These are phyloP conservation scores for Diadegma fenestrale DNA, from an alignment of 2,888 invertebrate genomes.

Conservation along the genomic window DNA sequence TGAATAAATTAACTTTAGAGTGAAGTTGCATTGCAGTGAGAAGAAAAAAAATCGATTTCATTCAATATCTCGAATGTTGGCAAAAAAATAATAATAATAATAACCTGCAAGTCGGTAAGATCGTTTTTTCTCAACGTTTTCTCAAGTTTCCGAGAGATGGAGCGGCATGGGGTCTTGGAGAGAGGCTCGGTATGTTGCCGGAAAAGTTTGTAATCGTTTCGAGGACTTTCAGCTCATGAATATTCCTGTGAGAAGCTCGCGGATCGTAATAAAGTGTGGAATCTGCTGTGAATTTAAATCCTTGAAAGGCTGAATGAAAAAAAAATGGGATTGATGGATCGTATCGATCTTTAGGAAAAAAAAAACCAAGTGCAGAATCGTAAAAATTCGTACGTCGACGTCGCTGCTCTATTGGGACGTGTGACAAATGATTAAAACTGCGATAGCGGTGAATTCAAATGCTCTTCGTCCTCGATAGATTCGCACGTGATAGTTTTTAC, in stretches of 20 bases:
- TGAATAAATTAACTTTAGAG: constrained; percentile 8
- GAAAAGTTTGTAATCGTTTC: constrained; percentile 1
- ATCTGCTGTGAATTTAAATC: constrained; percentile 34
- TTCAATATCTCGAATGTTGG: constrained; percentile 9
- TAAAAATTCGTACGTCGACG: constrained; percentile 49
- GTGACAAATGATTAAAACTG: constrained; percentile 44
- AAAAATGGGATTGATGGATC: background rate
- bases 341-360: background rate
- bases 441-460: constrained; percentile 45
- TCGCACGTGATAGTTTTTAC: constrained; percentile 66
- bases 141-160: constrained; percentile 36
- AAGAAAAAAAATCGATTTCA: constrained; percentile 29
- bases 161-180: background rate
- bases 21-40: constrained; percentile 1
- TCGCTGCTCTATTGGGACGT: constrained; percentile 42
- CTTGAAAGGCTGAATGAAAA: constrained; percentile 3
- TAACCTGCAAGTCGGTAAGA: constrained; percentile 1
- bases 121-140: background rate
- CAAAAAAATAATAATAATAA: background rate
- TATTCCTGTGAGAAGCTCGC: constrained; percentile 11
- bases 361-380: background rate
- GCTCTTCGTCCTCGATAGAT: constrained; percentile 28
- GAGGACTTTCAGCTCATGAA: constrained; percentile 8
- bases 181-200: background rate
- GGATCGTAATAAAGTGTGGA: background rate